Percentiles rank a stretch among this genome's conserved stretches.
Evolutionary conservation across 1,140 invertebrate genomes (phyloP).

Genomic region (Trypoxylus dichotomus): DNA sequence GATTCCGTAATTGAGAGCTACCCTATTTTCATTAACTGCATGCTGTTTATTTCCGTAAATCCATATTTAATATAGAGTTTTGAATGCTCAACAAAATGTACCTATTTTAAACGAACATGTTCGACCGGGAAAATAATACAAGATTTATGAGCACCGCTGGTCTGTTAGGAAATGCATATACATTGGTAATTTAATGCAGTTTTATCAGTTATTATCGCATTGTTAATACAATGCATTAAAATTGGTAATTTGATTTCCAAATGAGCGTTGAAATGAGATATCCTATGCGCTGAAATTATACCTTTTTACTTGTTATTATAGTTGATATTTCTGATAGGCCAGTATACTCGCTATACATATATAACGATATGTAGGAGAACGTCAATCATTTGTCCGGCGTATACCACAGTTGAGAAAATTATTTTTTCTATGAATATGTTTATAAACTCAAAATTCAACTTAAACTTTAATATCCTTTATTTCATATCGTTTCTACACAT

Average conservation of each 20-base stretch:
- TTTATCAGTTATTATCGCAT: not conserved
- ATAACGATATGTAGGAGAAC: not conserved
- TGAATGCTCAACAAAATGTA: constrained; percentile 22
- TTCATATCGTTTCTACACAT: too few relatives aligned
- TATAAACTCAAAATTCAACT: too few relatives aligned
- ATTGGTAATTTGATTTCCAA: constrained; percentile 9
- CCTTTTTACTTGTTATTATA: not conserved
- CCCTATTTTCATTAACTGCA: constrained; percentile 32
- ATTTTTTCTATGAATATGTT: too few relatives aligned
- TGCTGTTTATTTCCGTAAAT: constrained; percentile 26
- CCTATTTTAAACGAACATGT: constrained; percentile 31
- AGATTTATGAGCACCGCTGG: constrained; percentile 9
- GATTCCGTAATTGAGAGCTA: constrained; percentile 24
- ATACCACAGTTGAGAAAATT: too few relatives aligned
- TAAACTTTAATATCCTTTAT: too few relatives aligned
- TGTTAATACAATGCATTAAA: constrained; percentile 17
- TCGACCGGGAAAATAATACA: constrained; percentile 22
- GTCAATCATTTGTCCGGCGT: too few relatives aligned
- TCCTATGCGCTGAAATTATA: not conserved
- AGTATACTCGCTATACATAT: not conserved
- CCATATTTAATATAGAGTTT: constrained; percentile 29
- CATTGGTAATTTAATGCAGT: constrained; percentile 7
- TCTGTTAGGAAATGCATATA: constrained; percentile 6
- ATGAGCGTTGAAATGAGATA: not conserved
- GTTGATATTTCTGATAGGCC: not conserved